These are phyloP conservation scores for Antrozous pallidus DNA, from an alignment of 2,797 vertebrate species.

Conservation along the genomic window DNA sequence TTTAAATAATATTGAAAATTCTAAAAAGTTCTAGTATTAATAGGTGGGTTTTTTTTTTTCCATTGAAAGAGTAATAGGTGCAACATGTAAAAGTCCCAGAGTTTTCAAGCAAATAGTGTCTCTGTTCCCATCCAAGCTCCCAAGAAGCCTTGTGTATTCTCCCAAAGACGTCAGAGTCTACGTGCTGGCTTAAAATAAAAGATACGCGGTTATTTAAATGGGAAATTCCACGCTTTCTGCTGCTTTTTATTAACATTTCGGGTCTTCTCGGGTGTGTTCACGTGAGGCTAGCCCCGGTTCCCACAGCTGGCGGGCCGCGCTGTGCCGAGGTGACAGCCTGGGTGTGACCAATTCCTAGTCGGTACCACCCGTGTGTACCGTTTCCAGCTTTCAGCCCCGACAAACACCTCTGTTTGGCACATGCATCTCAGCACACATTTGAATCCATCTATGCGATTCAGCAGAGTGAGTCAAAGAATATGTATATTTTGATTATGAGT, in stretches of 20 bases:
- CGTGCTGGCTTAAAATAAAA: neutral
- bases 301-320: neutral
- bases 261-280: neutral
- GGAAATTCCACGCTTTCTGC: neutral
- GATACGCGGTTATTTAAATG: neutral
- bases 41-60: too few species aligned
- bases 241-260: neutral
- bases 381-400: neutral
- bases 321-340: fast-evolving
- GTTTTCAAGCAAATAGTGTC: neutral
- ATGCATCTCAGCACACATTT: neutral
- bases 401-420: neutral
- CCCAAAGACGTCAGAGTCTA: neutral
- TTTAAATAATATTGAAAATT: neutral
- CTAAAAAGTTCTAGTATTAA: neutral
- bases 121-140: neutral
- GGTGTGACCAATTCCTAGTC: neutral
- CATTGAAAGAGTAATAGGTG: neutral
- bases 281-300: too few species aligned
- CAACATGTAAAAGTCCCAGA: neutral
- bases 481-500: neutral
- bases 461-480: neutral
- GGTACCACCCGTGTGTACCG: neutral
- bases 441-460: neutral
- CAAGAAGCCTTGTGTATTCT: neutral